Conservation (phyloP, 2,797 vertebrate genomes). For the Epinephelus coioides region DNA sequence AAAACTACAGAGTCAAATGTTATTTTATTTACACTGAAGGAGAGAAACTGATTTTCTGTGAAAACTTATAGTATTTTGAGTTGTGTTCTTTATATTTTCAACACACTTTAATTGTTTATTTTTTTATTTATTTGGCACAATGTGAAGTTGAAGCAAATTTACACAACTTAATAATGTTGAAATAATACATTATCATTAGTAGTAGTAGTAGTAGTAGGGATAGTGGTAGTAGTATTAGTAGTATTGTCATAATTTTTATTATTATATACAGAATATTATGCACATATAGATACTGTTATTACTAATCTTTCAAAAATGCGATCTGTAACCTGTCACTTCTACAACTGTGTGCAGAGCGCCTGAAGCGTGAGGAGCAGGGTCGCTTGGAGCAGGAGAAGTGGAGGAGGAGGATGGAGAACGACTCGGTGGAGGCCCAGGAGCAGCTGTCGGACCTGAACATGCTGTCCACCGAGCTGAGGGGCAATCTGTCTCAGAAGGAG, state of each 20-base stretch:
- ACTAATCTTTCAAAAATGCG: too few species aligned
- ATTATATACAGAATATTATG: too few species aligned
- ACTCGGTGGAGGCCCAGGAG: conserved; percentile 91
- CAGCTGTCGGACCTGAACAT: conserved; percentile 91
- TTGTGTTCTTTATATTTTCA: background rate
- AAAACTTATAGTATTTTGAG: background rate
- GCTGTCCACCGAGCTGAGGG: conserved; percentile 86
- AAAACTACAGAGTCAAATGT: background rate
- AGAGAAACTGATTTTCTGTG: background rate
- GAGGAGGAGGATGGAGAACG: conserved; percentile 91
- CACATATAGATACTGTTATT: too few species aligned
- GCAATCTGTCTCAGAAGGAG: conserved; percentile 90
- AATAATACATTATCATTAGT: too few species aligned
- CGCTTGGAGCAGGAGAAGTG: conserved; percentile 94
- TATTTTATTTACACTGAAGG: background rate
- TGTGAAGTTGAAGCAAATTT: background rate
- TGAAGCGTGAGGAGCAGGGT: conserved; percentile 94
- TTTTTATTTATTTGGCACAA: too few species aligned
- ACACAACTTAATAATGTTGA: background rate
- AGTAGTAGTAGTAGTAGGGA: too few species aligned
- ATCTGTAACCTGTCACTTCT: background rate
- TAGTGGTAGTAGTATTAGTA: too few species aligned
- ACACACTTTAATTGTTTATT: background rate
- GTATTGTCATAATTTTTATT: too few species aligned
- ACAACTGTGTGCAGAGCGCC: conserved; percentile 85